phyloP scores from a whole-genome alignment of 2,113 vertebrate species.

The Tapirus terrestris region DNA sequence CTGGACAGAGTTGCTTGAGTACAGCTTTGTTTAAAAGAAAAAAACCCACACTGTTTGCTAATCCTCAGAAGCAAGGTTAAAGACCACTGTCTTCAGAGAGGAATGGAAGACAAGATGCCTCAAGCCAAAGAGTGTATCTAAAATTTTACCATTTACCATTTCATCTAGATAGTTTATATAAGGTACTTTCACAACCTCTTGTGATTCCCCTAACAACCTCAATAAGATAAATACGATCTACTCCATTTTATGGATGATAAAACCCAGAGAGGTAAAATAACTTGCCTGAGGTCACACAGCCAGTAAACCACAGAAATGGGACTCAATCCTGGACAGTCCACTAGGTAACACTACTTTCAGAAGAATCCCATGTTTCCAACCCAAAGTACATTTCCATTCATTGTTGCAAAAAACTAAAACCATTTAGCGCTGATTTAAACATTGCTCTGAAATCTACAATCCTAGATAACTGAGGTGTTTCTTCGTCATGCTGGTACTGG shows the following conservation, averaged over 20 bases:
- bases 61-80: background rate
- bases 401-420: background rate
- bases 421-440: background rate
- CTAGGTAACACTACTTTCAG: background rate
- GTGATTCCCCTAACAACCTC: background rate
- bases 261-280: slow-evolving; percentile 8
- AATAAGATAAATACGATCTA: background rate
- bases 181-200: background rate
- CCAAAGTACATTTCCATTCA: background rate
- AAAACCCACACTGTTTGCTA: background rate
- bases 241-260: background rate
- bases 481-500: background rate
- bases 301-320: background rate
- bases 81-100: background rate
- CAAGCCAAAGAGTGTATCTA: background rate
- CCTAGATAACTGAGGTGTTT: background rate
- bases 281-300: background rate
- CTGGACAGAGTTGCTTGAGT: background rate
- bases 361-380: background rate
- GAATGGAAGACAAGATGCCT: background rate
- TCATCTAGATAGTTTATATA: background rate
- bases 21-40: slow-evolving; percentile 3
- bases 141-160: background rate
- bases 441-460: background rate
- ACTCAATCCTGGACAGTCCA: background rate